phyloP scores from a whole-genome alignment of 2,888 invertebrate species.

The Vannuccia rotundouncinata region DNA sequence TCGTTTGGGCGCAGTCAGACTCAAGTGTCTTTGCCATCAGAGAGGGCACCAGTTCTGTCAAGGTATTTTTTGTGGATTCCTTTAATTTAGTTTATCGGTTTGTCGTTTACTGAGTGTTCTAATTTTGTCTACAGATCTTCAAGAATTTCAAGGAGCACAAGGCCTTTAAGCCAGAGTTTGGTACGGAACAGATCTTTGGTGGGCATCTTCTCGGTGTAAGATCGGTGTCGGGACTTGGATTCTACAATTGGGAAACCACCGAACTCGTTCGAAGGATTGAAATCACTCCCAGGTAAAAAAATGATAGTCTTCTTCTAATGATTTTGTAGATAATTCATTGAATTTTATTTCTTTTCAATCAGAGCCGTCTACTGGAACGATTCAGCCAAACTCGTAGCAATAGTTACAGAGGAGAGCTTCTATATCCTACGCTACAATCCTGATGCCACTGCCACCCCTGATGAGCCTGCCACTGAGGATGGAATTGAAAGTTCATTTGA shows the following conservation, averaged over 20 bases:
- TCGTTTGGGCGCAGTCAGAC: slow-evolving; percentile 88
- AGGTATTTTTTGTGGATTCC: too few relatives aligned
- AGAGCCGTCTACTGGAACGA: slow-evolving; percentile 92
- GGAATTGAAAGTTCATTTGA: slow-evolving; percentile 91
- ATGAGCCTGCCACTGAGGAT: slow-evolving; percentile 72
- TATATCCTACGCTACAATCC: slow-evolving; percentile 82
- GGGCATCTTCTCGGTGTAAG: slow-evolving; percentile 82
- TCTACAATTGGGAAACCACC: slow-evolving; percentile 94
- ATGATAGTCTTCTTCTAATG: too few relatives aligned
- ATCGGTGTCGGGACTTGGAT: slow-evolving; percentile 80
- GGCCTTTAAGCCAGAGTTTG: slow-evolving; percentile 89
- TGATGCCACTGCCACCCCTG: slow-evolving; percentile 71
- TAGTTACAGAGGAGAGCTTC: slow-evolving; percentile 90
- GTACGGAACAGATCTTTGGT: slow-evolving; percentile 86
- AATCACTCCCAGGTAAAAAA: slow-evolving; percentile 85
- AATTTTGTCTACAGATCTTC: slow-evolving; percentile 65
- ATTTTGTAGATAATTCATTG: too few relatives aligned
- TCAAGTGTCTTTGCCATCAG: slow-evolving; percentile 74
- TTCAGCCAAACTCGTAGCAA: slow-evolving; percentile 80
- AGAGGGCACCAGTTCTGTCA: slow-evolving; percentile 80
- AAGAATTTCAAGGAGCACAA: slow-evolving; percentile 97
- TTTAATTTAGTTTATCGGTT: too few relatives aligned
- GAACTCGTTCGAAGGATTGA: slow-evolving; percentile 88
- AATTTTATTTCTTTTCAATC: too few relatives aligned
- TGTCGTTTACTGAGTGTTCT: too few relatives aligned